These are phyloP conservation scores for Hydrozoanthus gracilis DNA, from an alignment of 92 coral and sea anemone species.

Conservation along the genomic window DNA sequence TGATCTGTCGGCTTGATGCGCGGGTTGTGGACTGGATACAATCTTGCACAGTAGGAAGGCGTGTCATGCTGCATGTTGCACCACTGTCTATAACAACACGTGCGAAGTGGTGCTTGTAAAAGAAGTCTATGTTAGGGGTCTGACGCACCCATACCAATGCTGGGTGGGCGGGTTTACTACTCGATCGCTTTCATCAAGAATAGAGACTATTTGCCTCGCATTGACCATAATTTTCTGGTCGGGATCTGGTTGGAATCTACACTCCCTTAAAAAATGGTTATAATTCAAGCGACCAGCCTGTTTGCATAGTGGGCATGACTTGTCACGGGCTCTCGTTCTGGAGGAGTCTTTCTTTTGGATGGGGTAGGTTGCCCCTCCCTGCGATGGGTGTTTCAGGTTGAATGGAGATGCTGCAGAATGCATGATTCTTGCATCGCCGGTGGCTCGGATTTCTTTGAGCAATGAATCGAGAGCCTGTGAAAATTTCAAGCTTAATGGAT, in stretches of 20 bases:
- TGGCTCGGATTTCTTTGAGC: no score
- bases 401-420: no score
- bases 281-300: no score
- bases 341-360: no score
- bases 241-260: not conserved
- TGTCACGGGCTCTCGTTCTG: no score
- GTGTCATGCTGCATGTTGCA: not conserved
- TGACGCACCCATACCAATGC: not conserved
- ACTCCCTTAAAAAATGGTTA: no score
- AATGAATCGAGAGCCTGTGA: no score
- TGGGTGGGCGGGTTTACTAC: not conserved
- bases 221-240: not conserved
- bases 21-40: not conserved
- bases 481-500: no score
- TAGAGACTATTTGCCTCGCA: conserved; percentile 3
- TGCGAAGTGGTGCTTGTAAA: not conserved
- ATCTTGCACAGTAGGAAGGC: not conserved
- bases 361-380: no score
- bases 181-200: not conserved
- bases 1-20: not conserved
- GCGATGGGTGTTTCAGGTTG: no score
- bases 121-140: not conserved
- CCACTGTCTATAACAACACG: not conserved
- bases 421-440: no score
- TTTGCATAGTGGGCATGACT: no score